A percentile compares a stretch with the other conserved stretches of the same genome.
phyloP scores from a whole-genome alignment of 2,888 invertebrate species.

The Polylopha cassiicola region DNA sequence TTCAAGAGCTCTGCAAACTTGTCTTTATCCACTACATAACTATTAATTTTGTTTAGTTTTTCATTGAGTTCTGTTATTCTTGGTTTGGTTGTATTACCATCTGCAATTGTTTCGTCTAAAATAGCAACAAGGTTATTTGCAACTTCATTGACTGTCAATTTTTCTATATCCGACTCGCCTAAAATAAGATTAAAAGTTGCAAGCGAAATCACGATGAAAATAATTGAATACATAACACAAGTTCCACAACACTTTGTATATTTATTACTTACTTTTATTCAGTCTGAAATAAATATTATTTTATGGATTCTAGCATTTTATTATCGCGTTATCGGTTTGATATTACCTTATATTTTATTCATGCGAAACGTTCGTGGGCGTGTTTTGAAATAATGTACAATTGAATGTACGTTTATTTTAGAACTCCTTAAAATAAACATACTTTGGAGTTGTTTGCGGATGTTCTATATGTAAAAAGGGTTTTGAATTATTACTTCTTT shows the following conservation, averaged over 20 bases:
- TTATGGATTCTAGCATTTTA: conserved; percentile 28
- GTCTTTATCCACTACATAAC: conserved; percentile 45
- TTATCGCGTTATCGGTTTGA: conserved; percentile 11
- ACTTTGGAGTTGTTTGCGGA: too few relatives aligned
- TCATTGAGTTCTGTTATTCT: conserved; percentile 47
- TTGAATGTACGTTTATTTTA: too few relatives aligned
- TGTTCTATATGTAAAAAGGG: too few relatives aligned
- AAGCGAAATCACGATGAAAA: conserved; percentile 20
- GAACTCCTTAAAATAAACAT: too few relatives aligned
- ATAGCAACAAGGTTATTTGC: conserved; percentile 33
- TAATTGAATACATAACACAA: conserved; percentile 5
- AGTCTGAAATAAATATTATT: conserved; percentile 19
- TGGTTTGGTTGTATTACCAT: conserved; percentile 22
- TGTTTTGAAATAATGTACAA: conserved; percentile 2
- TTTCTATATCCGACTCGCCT: conserved; percentile 14
- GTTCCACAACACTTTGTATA: conserved; percentile 15
- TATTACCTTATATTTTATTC: conserved; percentile 13
- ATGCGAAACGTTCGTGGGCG: conserved; percentile 6
- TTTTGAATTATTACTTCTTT: too few relatives aligned
- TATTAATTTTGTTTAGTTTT: conserved; percentile 45
- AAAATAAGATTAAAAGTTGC: conserved; percentile 6
- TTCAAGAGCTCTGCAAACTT: conserved; percentile 36
- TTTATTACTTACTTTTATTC: conserved; percentile 8
- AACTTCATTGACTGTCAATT: conserved; percentile 29
- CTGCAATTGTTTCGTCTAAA: conserved; percentile 26